These are phyloP conservation scores for Syritta pipiens DNA, from an alignment of 2,888 invertebrate genomes.

Conservation along the genomic window DNA sequence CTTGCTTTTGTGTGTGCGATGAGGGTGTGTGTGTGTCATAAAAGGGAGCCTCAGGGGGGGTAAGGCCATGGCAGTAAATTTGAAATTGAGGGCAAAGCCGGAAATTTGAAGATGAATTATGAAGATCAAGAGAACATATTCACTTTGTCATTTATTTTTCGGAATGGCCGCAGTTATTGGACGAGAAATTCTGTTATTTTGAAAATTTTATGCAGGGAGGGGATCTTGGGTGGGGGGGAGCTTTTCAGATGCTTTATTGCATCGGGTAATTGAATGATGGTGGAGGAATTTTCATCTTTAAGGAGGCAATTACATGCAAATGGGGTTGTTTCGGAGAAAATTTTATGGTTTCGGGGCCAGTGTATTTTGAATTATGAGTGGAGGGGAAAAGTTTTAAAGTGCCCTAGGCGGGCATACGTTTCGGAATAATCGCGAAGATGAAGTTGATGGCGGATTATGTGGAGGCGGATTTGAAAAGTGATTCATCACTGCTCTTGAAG, in stretches of 20 bases:
- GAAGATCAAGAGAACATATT: constrained; percentile 39
- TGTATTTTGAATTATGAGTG: too few species aligned
- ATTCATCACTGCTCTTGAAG: too few species aligned
- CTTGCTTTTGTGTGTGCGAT: constrained; percentile 11
- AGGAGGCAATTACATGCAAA: constrained; percentile 3
- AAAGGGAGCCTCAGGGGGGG: not conserved
- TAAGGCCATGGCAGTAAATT: not conserved
- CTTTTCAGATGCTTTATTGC: not conserved
- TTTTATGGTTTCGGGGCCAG: not conserved
- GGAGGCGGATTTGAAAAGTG: too few species aligned
- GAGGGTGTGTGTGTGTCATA: constrained; percentile 8
- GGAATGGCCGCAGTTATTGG: constrained; percentile 12
- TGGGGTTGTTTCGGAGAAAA: not conserved
- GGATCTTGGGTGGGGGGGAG: not conserved
- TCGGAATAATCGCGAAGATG: too few species aligned
- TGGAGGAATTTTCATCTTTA: constrained; percentile 5
- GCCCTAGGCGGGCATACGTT: too few species aligned
- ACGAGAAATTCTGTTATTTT: too few species aligned
- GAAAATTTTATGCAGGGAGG: too few species aligned
- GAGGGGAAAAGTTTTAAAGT: too few species aligned
- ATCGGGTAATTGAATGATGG: constrained; percentile 9
- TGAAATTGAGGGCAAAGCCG: constrained; percentile 36
- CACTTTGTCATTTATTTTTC: constrained; percentile 17
- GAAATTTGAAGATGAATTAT: constrained; percentile 47
- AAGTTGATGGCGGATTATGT: too few species aligned